Base-by-base conservation (phyloP, 1,140 invertebrate genomes). In the Eurosta solidaginis region DNA sequence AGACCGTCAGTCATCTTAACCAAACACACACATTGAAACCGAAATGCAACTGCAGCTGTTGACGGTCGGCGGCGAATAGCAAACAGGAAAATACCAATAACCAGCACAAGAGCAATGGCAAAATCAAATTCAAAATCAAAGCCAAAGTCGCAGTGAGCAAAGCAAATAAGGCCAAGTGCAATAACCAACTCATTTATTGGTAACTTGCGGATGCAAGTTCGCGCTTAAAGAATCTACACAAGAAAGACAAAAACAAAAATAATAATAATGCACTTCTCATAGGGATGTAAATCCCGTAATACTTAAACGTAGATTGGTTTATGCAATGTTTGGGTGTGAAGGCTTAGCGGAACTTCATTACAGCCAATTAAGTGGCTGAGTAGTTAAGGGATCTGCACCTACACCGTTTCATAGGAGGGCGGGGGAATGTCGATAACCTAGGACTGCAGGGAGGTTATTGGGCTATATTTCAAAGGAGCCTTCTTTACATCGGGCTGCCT, bases 151-250 rank as follows among this genome's bases (percentile, higher is more conserved):
- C 59, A n/a, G 59, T 17, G 59, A 36, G 59, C 59, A 29, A 68
- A 68, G 33, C 59, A 68, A 68, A 68, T 68, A 68, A 68, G 59
- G 59, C 59, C 59, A 68, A 68, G 59, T 68, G 59, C 59, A 68
- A 68, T 68, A 68, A 68, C 59, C 59, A 68, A 68, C 59, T 68
- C 33, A 68, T 68, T 68, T 68, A 68, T 68, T 40, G 33, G 33
- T 33, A 33, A n/a, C 2, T 68, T 68, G 59, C 59, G 59, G 33
- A 68, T 68, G 59, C 17, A 7, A 20, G 59, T 20, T 36, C 33
- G 17, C 33, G 59, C 59, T 68, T 20, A 9, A 29, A 68, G 33
- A 40, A 68, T n/a, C 54, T 63, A 14, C 54, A n/a, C 29, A 1
- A 54, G 12, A 25, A n/a, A 33, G 49, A 47, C 14, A 29, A 29